A percentile compares a stretch with the other conserved stretches of the same genome.
These are phyloP conservation scores for Engystomops pustulosus DNA, from an alignment of 2,113 vertebrate genomes.

Conservation along the genomic window DNA sequence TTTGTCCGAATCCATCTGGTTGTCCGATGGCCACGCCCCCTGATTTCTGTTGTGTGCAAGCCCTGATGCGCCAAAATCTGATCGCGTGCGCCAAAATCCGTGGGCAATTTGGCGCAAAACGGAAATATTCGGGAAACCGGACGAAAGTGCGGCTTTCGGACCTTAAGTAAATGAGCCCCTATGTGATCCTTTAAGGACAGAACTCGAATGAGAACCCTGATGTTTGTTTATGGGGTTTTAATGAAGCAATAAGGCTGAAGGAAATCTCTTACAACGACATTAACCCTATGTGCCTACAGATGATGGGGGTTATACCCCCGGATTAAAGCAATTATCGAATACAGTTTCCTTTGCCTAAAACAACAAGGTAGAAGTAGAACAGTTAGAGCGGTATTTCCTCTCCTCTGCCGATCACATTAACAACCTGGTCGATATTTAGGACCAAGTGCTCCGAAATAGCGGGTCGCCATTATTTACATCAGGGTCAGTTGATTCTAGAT, in stretches of 20 bases:
- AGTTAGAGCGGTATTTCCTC: not conserved
- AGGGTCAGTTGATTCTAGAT: slow-evolving; percentile 38
- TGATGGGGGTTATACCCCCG: not conserved
- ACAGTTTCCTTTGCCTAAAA: not conserved
- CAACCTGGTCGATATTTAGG: slow-evolving; percentile 8
- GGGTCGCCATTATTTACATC: slow-evolving; percentile 31
- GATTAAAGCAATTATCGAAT: not conserved
- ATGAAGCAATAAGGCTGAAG: not conserved
- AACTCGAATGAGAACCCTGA: not conserved
- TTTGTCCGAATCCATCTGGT: too few relatives aligned
- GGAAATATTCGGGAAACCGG: too few relatives aligned
- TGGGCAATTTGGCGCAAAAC: too few relatives aligned
- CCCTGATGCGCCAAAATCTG: too few relatives aligned
- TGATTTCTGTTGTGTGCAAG: too few relatives aligned
- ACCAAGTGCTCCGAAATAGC: slow-evolving; percentile 24
- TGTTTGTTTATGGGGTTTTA: not conserved
- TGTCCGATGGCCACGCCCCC: too few relatives aligned
- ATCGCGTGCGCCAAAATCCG: too few relatives aligned
- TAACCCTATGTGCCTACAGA: not conserved
- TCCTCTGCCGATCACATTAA: not conserved
- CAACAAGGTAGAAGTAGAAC: not conserved
- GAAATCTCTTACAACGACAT: not conserved
- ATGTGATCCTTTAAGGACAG: not conserved
- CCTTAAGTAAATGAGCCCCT: too few relatives aligned
- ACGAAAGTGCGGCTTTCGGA: too few relatives aligned